A percentile compares a stretch with the other conserved stretches of the same genome.
phyloP scores from a whole-genome alignment of 2,797 vertebrate species.

The Margarornis squamiger region DNA sequence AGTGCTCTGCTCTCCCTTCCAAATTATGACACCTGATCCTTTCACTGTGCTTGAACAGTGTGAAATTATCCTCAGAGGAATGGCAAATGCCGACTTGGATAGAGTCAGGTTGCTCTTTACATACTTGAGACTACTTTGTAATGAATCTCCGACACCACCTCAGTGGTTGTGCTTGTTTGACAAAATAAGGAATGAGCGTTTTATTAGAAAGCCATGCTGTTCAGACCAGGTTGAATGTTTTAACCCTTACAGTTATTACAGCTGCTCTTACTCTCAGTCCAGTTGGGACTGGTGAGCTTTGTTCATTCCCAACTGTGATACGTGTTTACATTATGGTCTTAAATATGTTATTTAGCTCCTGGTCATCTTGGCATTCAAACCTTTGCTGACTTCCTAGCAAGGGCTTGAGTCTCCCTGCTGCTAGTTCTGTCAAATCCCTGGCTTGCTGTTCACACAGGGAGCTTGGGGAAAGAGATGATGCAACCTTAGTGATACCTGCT shows the following conservation, averaged over 20 bases:
- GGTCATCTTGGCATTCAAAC: not conserved
- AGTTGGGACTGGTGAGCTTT: not conserved
- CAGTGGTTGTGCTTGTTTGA: not conserved
- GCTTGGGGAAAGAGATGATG: not conserved
- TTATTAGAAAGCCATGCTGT: not conserved
- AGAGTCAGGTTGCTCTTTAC: not conserved
- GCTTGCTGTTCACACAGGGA: not conserved
- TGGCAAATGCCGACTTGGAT: not conserved
- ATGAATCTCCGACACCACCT: not conserved
- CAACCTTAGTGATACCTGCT: not conserved
- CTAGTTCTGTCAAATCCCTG: not conserved
- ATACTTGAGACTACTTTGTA: not conserved
- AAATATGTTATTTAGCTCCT: not conserved
- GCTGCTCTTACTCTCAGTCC: not conserved
- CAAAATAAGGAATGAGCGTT: not conserved
- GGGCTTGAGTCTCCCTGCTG: not conserved
- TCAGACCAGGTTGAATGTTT: not conserved
- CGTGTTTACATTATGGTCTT: not conserved
- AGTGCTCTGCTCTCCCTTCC: not conserved
- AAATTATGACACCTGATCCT: not conserved
- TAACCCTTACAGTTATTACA: not conserved
- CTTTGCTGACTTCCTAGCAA: not conserved
- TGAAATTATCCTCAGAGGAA: conserved; percentile 15
- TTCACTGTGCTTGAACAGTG: accelerated
- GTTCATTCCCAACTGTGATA: not conserved